Percentiles rank a stretch among this genome's conserved stretches.
These are phyloP conservation scores for Mustela lutreola DNA, from an alignment of 2,113 vertebrate species.

Conservation along the genomic window DNA sequence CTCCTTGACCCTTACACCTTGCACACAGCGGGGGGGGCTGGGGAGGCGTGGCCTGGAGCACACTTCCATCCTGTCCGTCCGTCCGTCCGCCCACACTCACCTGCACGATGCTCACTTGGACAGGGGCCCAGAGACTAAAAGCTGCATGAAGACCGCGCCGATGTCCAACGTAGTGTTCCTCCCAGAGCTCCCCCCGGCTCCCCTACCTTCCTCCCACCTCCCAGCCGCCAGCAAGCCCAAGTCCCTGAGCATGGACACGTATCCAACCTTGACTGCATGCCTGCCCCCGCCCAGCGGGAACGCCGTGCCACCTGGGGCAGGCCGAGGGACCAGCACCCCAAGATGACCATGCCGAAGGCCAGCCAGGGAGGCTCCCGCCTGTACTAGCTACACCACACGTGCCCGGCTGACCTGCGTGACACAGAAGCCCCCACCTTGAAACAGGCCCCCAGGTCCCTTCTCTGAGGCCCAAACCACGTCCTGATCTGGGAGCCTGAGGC, in stretches of 20 bases:
- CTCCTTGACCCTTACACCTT: background rate
- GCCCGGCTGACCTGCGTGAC: rapidly evolving
- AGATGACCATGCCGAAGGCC: background rate
- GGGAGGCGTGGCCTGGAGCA: rapidly evolving
- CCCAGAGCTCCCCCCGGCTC: rapidly evolving
- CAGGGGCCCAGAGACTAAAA: rapidly evolving
- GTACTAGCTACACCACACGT: rapidly evolving
- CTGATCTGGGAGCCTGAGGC: background rate
- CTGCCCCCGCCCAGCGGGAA: too few species aligned
- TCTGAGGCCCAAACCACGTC: rapidly evolving
- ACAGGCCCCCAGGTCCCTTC: rapidly evolving
- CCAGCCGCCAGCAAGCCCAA: rapidly evolving
- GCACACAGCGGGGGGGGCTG: background rate
- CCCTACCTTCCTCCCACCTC: rapidly evolving
- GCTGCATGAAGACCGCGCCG: rapidly evolving
- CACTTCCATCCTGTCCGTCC: rapidly evolving
- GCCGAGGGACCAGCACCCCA: background rate
- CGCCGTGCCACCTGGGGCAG: rapidly evolving
- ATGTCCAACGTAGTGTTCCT: rapidly evolving
- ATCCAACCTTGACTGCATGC: too few species aligned
- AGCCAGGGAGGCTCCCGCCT: rapidly evolving
- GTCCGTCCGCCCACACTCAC: too few species aligned
- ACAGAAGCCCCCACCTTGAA: background rate
- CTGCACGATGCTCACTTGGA: background rate
- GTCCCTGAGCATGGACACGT: rapidly evolving